Evolutionary conservation across 2,113 vertebrate species (phyloP).

Genomic region (Tursiops truncatus): DNA sequence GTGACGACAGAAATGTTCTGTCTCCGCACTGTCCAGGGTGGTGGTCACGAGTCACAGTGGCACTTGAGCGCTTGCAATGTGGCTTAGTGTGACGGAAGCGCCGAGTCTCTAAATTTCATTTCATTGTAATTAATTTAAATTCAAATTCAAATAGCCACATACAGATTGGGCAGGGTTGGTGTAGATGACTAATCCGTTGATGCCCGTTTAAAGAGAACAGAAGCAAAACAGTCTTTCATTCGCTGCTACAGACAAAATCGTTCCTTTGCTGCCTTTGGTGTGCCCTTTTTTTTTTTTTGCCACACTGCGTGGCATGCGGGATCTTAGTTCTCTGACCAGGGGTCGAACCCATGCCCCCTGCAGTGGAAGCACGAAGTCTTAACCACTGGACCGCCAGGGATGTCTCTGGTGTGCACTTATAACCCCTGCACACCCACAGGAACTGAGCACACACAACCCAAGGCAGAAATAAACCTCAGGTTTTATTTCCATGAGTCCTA

Average conservation of each 20-base stretch:
- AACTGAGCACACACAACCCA: neutral
- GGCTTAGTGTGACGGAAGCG: neutral
- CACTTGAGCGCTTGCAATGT: neutral
- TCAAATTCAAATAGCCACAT: neutral
- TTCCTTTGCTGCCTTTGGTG: neutral
- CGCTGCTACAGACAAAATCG: neutral
- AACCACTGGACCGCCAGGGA: neutral
- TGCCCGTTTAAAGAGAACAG: accelerated
- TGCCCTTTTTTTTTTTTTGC: neutral
- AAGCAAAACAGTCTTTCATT: neutral
- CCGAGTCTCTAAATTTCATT: neutral
- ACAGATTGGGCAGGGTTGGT: neutral
- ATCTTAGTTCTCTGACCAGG: neutral
- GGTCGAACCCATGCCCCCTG: neutral
- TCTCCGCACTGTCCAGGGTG: neutral
- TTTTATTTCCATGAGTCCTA: neutral
- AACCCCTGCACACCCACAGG: accelerated
- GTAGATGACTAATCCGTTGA: neutral
- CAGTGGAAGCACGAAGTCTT: neutral
- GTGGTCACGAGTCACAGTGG: neutral
- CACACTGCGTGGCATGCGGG: neutral
- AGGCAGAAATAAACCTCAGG: neutral
- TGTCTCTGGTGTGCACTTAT: neutral
- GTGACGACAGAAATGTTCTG: neutral
- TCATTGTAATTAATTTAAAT: neutral